A percentile compares a stretch with the other conserved stretches of the same genome.
Evolutionary conservation across 1,140 invertebrate genomes (phyloP).

Genomic region (Leucophenga varia): DNA sequence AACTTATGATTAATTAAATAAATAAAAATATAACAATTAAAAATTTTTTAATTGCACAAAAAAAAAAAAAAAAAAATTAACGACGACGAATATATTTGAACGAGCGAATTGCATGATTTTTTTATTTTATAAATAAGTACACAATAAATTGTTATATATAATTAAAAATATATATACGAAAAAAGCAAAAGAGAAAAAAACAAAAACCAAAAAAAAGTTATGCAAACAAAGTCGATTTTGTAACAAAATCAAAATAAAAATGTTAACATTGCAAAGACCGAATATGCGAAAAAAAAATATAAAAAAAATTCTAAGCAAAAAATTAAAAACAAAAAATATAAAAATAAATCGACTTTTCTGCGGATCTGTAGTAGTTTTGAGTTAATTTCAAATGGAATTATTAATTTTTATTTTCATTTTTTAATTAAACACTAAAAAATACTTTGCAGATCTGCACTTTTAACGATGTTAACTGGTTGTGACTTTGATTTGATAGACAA

Average conservation of each 20-base stretch:
- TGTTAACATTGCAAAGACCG: conserved; percentile 46
- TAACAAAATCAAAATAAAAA: conserved; percentile 50
- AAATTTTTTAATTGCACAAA: conserved; percentile 47
- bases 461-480: conserved; percentile 36
- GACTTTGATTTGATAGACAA: conserved; percentile 27
- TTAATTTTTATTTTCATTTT: no score
- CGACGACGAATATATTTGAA: conserved; percentile 27
- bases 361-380: no score
- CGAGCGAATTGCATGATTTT: conserved; percentile 4
- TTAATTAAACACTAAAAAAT: no score
- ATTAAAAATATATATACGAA: conserved; percentile 1
- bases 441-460: conserved; percentile 2
- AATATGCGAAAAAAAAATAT: conserved; percentile 22
- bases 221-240: conserved; percentile 26
- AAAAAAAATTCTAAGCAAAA: not conserved
- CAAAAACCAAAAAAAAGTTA: conserved; percentile 14
- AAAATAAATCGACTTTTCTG: conserved; percentile 4
- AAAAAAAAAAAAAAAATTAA: conserved; percentile 11
- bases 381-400: no score
- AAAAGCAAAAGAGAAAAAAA: conserved; percentile 10
- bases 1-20: conserved; percentile 15
- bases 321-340: not conserved
- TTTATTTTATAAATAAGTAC: conserved; percentile 14
- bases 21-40: conserved; percentile 9
- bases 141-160: conserved; percentile 13